Base-by-base conservation (phyloP, 2,113 vertebrate genomes). In the human (Homo sapiens) region DNA sequence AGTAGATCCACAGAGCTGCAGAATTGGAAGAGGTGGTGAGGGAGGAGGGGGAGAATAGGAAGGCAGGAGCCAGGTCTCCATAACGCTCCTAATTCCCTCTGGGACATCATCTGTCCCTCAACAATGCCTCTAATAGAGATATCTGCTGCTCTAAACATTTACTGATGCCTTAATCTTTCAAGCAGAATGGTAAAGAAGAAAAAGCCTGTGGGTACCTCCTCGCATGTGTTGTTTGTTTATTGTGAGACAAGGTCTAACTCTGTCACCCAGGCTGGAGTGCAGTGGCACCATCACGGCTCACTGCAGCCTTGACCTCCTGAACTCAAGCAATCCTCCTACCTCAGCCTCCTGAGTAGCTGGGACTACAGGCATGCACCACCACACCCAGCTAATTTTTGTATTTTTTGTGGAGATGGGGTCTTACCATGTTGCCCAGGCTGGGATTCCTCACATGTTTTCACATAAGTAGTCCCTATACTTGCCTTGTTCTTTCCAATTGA, bases 401-500 rank as follows among this genome's bases (percentile, higher is more conserved):
- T 14, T 64, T 64, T 64, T 64, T 64, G 61, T 64, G 32, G 30
- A 64, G 27, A 32, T 64, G 30, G 61, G 30, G 61, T 64, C 61
- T 32, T 27, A 64, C 2, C 12, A 6, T 27, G 5, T 64, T 64
- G 27, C 61, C 27, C 12, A 32, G 27, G 27, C 27, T 32, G 61
- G 12, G 61, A 64, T 32, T 50, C 30, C n/a, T 87, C 50, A 22
- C 2, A 61, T 20, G 9, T 90, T 94, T 95, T 94, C 66, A 96
- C 25, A 59, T 86, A 52, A 61, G 73, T 75, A 82, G 45, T 78
- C n/a, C 76, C 43, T 85, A 43, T 94, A 93, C 89, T 94, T 95
- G 73, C 83, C 25, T 75, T 94, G 83, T 95, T 95, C 81, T 97
- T 86, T 94, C 79, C 64, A 78, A 82, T 95, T 82, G 45, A 85